Evolutionary conservation across 2,888 invertebrate species (phyloP).

Genomic region (Drosophila anomalata): DNA sequence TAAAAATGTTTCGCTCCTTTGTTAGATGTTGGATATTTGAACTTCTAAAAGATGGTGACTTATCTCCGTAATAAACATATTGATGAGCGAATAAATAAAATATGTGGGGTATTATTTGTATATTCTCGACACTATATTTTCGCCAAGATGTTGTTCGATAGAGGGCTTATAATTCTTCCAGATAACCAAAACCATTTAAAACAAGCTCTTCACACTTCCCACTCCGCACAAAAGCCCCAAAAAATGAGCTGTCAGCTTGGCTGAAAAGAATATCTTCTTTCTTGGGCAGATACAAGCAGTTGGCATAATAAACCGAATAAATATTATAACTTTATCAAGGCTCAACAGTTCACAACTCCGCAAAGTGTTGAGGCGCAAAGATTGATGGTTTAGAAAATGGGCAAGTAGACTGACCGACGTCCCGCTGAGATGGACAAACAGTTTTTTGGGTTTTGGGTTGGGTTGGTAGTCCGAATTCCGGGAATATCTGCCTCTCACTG

Average conservation of each 20-base stretch:
- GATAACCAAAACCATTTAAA: background rate
- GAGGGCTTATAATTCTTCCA: background rate
- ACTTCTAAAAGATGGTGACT: slow-evolving; percentile 27
- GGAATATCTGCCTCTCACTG: slow-evolving; percentile 12
- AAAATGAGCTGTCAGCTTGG: slow-evolving; percentile 63
- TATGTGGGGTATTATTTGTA: background rate
- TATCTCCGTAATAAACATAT: slow-evolving; percentile 30
- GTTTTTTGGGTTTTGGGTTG: slow-evolving; percentile 42
- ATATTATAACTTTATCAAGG: slow-evolving; percentile 74
- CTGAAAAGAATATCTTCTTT: slow-evolving; percentile 29
- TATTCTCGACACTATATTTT: background rate
- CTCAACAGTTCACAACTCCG: slow-evolving; percentile 35
- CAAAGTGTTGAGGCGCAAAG: slow-evolving; percentile 79
- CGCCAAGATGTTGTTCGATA: background rate
- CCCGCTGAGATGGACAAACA: slow-evolving; percentile 37
- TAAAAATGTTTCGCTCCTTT: slow-evolving; percentile 50
- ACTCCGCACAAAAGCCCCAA: slow-evolving; percentile 6
- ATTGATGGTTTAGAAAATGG: slow-evolving; percentile 76
- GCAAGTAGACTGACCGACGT: slow-evolving; percentile 25
- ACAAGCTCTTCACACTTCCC: background rate
- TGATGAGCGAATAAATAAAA: slow-evolving; percentile 26
- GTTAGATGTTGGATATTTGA: slow-evolving; percentile 14
- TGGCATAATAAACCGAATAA: slow-evolving; percentile 65
- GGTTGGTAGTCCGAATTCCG: slow-evolving; percentile 17
- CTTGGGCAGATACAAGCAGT: slow-evolving; percentile 37